Evolutionary conservation across 2,797 vertebrate genomes (phyloP).

Genomic region (Muscicapa striata): DNA sequence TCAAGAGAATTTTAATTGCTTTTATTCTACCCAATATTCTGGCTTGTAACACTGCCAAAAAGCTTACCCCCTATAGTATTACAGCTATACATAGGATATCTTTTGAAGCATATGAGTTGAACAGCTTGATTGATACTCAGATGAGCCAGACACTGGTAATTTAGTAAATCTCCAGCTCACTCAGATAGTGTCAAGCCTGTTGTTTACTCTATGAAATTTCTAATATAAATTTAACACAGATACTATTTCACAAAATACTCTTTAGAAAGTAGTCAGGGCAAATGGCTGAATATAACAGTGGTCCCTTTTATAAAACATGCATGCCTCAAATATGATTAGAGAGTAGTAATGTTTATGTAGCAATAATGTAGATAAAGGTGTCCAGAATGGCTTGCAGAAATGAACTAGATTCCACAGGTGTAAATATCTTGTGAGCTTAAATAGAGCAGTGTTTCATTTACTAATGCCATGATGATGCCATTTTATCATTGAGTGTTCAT

Average conservation of each 20-base stretch:
- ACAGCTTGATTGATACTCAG: background rate
- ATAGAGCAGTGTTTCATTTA: background rate
- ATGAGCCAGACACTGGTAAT: background rate
- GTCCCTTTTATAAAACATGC: background rate
- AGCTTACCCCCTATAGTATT: background rate
- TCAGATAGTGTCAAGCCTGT: background rate
- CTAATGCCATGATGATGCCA: background rate
- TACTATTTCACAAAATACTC: background rate
- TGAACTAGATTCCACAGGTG: background rate
- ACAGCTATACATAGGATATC: background rate
- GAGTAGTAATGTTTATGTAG: background rate
- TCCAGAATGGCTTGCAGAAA: background rate
- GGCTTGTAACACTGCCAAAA: background rate
- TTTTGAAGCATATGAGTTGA: background rate
- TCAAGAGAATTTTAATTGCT: background rate
- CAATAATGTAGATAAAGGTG: background rate
- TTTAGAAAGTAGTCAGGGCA: background rate
- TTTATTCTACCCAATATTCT: background rate
- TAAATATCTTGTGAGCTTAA: background rate
- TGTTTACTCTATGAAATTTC: background rate
- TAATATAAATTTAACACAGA: background rate
- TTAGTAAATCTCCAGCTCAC: background rate
- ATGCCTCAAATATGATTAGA: background rate
- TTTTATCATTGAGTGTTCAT: background rate
- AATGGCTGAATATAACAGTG: background rate